Evolutionary conservation across 2,888 invertebrate species (phyloP).

Genomic region (Argyra leucocephala): DNA sequence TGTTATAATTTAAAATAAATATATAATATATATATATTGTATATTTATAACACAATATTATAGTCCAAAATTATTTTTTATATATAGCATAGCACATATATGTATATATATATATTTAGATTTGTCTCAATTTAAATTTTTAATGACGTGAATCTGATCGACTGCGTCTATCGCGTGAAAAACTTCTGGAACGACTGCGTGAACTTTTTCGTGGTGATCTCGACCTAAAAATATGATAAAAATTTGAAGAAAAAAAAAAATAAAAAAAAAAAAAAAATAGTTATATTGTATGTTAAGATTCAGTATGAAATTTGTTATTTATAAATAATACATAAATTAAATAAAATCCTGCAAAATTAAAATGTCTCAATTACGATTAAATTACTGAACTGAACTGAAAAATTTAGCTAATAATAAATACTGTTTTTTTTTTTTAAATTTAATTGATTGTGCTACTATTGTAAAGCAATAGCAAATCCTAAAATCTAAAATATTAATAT

Average conservation of each 20-base stretch:
- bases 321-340: neutral
- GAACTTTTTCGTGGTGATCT: slow-evolving; percentile 40
- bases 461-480: too few relatives aligned
- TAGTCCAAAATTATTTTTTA: too few relatives aligned
- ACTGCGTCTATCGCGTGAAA: slow-evolving; percentile 50
- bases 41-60: too few relatives aligned
- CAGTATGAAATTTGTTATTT: neutral
- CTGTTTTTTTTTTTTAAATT: too few relatives aligned
- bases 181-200: slow-evolving; percentile 46
- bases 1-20: too few relatives aligned
- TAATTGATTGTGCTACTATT: too few relatives aligned
- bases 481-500: too few relatives aligned
- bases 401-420: too few relatives aligned
- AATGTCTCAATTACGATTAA: too few relatives aligned
- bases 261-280: neutral
- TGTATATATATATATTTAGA: neutral
- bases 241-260: slow-evolving; percentile 7
- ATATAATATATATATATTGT: neutral
- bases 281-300: neutral
- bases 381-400: too few relatives aligned
- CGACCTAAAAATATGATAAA: slow-evolving; percentile 35
- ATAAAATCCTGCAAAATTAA: neutral
- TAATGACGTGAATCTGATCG: slow-evolving; percentile 47
- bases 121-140: too few relatives aligned
- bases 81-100: neutral